These are phyloP conservation scores for Brevimyrus niger DNA, from an alignment of 2,113 vertebrate genomes.

Conservation along the genomic window DNA sequence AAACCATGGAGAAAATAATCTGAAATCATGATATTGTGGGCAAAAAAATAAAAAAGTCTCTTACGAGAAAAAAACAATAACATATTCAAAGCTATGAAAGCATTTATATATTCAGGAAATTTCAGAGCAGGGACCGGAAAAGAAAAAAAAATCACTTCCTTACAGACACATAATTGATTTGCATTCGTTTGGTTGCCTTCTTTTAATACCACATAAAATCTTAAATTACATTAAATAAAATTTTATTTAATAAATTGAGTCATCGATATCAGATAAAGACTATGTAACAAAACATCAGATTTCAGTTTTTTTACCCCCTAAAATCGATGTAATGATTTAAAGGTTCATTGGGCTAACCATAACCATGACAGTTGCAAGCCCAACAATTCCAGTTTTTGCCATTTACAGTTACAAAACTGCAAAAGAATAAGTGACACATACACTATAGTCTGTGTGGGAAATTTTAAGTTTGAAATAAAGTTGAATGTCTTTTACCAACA, in stretches of 20 bases:
- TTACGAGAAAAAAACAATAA: conserved; percentile 52
- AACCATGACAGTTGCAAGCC: background rate
- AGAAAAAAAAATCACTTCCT: conserved; percentile 13
- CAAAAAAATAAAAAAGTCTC: conserved; percentile 41
- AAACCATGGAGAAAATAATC: conserved; percentile 39
- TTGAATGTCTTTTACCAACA: background rate
- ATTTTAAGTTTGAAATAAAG: background rate
- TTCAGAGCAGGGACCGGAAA: conserved; percentile 36
- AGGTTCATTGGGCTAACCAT: conserved; percentile 31
- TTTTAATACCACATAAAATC: conserved; percentile 47
- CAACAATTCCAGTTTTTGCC: background rate
- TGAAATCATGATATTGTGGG: conserved; percentile 47
- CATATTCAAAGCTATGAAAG: conserved; percentile 41
- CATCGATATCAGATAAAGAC: conserved; percentile 46
- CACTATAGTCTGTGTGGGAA: background rate
- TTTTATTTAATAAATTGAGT: conserved; percentile 37
- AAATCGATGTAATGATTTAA: conserved; percentile 59
- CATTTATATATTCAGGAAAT: conserved; percentile 38
- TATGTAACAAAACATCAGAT: conserved; percentile 36
- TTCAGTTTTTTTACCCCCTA: conserved; percentile 44
- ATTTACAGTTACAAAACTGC: background rate
- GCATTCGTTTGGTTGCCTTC: conserved; percentile 25
- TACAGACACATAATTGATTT: conserved; percentile 15
- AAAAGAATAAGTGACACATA: background rate
- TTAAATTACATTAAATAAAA: conserved; percentile 30